Evolutionary conservation across 2,113 vertebrate species (phyloP).

Genomic region (Rhea pennata): DNA sequence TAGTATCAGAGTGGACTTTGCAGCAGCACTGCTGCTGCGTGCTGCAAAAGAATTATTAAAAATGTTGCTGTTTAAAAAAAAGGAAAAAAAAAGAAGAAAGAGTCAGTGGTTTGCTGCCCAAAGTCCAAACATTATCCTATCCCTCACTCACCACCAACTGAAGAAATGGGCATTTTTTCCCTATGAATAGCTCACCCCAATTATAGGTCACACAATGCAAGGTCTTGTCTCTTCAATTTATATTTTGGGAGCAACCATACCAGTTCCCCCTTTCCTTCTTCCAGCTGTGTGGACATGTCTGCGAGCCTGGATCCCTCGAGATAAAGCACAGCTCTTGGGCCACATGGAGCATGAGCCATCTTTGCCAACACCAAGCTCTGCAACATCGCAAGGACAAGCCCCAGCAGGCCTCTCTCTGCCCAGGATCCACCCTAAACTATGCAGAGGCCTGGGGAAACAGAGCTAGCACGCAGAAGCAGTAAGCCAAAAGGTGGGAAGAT

Average conservation of each 20-base stretch:
- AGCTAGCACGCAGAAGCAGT: neutral
- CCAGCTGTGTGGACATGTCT: rapidly evolving
- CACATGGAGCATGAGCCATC: neutral
- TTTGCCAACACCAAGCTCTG: neutral
- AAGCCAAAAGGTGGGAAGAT: neutral
- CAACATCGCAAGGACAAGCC: conserved; percentile 24
- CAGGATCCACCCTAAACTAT: conserved; percentile 19
- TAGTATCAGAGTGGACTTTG: rapidly evolving
- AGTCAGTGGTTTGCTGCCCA: neutral
- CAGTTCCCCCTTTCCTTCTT: rapidly evolving
- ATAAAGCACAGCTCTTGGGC: rapidly evolving
- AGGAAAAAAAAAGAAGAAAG: neutral
- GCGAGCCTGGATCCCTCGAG: neutral
- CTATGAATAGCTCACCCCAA: neutral
- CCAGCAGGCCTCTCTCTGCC: neutral
- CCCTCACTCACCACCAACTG: neutral
- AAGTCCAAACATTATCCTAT: neutral
- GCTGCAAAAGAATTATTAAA: neutral
- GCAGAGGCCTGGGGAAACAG: neutral
- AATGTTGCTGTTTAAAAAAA: neutral
- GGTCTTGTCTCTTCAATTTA: rapidly evolving
- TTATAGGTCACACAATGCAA: neutral
- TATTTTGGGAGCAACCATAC: rapidly evolving
- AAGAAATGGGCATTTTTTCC: neutral
- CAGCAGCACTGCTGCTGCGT: neutral